Evolutionary conservation across 2,797 vertebrate species (phyloP).

Genomic region (Sebastes vulpes): DNA sequence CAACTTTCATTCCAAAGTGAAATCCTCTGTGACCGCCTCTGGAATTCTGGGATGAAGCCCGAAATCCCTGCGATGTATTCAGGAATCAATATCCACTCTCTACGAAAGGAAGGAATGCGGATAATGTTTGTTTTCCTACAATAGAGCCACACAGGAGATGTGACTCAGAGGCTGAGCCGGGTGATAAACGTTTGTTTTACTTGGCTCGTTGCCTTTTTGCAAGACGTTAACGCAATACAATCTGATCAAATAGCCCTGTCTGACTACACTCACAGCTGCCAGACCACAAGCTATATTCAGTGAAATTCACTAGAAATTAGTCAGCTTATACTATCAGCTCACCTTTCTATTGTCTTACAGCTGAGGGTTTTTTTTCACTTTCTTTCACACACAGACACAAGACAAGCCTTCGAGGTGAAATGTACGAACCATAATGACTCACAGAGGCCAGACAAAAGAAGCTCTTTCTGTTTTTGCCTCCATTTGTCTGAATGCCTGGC

Average conservation of each 20-base stretch:
- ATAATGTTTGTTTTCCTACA: slow-evolving; percentile 60
- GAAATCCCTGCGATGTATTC: slow-evolving; percentile 24
- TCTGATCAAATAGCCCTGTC: slow-evolving; percentile 27
- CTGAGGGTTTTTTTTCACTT: background rate
- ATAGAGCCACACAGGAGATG: slow-evolving; percentile 58
- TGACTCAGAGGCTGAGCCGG: slow-evolving; percentile 46
- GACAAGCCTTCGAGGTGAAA: background rate
- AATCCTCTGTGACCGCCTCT: slow-evolving; percentile 9
- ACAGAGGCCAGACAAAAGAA: background rate
- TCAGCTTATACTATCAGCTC: slow-evolving; percentile 1
- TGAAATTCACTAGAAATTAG: slow-evolving; percentile 9
- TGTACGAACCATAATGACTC: slow-evolving; percentile 31
- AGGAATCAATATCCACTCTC: slow-evolving; percentile 57
- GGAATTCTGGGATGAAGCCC: slow-evolving; percentile 37
- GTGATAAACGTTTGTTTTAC: slow-evolving; percentile 64
- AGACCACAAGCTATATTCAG: background rate
- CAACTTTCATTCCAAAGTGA: slow-evolving; percentile 8
- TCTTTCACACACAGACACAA: background rate
- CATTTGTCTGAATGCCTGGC: slow-evolving; percentile 31
- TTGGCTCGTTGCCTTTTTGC: slow-evolving; percentile 58
- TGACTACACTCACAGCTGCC: slow-evolving; percentile 16
- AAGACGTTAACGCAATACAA: slow-evolving; percentile 23
- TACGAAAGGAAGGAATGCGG: slow-evolving; percentile 56
- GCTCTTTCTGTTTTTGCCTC: slow-evolving; percentile 5
- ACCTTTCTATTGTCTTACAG: slow-evolving; percentile 14